Evolutionary conservation across 2,797 vertebrate genomes (phyloP).

Genomic region (Tokudaia muenninki): DNA sequence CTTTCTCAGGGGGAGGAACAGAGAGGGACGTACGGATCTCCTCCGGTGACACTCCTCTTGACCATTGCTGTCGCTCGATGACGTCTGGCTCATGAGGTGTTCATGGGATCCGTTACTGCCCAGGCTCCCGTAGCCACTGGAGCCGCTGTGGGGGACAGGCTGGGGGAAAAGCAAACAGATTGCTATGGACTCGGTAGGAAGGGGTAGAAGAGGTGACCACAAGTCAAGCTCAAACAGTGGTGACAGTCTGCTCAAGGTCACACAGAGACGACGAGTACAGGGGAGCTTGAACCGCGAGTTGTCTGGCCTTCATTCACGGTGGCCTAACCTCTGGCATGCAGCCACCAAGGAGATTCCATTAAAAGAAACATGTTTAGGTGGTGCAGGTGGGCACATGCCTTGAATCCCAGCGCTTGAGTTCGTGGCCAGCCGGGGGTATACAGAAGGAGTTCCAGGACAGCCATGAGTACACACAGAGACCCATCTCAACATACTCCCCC

Average conservation of each 20-base stretch:
- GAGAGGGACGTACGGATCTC: constrained; percentile 90
- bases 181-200: fast-evolving
- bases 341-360: background rate
- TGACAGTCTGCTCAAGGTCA: background rate
- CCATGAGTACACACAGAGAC: background rate
- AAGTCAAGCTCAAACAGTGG: background rate
- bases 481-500: background rate
- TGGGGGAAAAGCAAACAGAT: constrained; percentile 78
- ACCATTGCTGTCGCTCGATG: constrained; percentile 94
- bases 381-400: background rate
- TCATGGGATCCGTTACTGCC: constrained; percentile 94
- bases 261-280: background rate
- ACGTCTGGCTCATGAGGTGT: constrained; percentile 92
- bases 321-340: no score
- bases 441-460: background rate
- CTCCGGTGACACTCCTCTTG: constrained; percentile 89
- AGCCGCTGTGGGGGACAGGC: constrained; percentile 95
- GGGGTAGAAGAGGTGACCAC: background rate
- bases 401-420: background rate
- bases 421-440: background rate
- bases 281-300: background rate
- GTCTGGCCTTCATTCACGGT: background rate
- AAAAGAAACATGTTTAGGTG: background rate
- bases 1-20: background rate
- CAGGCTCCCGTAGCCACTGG: constrained; percentile 95